phyloP scores from a whole-genome alignment of 2,113 vertebrate genomes.

The Engraulis encrasicolus region DNA sequence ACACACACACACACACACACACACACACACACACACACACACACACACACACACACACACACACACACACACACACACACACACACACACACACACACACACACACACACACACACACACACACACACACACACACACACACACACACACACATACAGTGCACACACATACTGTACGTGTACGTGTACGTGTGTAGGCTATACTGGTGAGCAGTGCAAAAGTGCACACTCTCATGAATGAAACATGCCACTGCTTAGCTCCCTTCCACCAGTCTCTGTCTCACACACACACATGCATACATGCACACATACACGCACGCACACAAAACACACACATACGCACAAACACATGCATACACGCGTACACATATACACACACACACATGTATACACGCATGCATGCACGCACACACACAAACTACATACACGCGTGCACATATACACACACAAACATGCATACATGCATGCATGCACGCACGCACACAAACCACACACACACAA shows the following conservation, averaged over 20 bases:
- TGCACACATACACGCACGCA: not conserved
- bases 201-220: too few species aligned
- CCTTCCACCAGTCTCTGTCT: not conserved
- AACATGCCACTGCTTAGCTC: not conserved
- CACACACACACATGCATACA: not conserved
- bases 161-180: too few species aligned
- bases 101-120: not conserved
- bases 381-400: not conserved
- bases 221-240: not conserved
- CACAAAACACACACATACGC: not conserved
- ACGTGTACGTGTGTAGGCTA: not conserved
- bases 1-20: slow-evolving; percentile 30
- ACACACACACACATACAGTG: slow-evolving; percentile 25
- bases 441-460: too few species aligned
- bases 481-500: too few species aligned
- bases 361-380: not conserved
- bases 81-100: not conserved
- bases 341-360: not conserved
- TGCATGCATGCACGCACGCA: too few species aligned
- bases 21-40: slow-evolving; percentile 29
- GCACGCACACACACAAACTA: too few species aligned
- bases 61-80: not conserved
- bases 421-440: too few species aligned
- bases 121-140: slow-evolving; percentile 30
- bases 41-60: slow-evolving; percentile 25